Conservation (phyloP, 2,797 vertebrate species). For the Melanotaenia maccullochi region DNA sequence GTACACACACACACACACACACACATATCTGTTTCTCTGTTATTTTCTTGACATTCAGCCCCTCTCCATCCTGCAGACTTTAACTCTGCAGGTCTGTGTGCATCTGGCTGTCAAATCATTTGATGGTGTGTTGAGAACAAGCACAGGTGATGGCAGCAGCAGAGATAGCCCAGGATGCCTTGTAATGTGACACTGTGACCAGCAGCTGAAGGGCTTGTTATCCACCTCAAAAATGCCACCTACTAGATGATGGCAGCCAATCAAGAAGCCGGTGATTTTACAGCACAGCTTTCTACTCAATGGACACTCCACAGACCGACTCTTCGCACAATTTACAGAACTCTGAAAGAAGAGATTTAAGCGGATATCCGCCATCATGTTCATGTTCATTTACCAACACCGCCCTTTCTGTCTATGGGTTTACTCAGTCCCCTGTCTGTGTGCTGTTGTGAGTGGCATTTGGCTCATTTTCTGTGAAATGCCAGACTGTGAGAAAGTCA, state of each 20-base stretch:
- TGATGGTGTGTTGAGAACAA: constrained; percentile 24
- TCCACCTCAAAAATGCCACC: constrained; percentile 16
- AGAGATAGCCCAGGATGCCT: constrained; percentile 33
- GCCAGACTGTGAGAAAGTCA: constrained; percentile 63
- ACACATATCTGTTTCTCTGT: constrained; percentile 2
- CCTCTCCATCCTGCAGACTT: constrained; percentile 19
- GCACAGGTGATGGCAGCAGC: constrained; percentile 31
- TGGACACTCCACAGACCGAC: neutral
- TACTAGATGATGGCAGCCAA: constrained; percentile 11
- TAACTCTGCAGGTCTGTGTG: constrained; percentile 19
- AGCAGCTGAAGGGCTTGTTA: constrained; percentile 37
- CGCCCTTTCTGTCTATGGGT: constrained; percentile 40
- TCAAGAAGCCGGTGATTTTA: neutral
- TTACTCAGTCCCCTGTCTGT: constrained; percentile 52
- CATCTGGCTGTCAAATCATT: constrained; percentile 56
- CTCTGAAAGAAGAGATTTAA: constrained; percentile 25
- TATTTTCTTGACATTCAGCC: constrained; percentile 13
- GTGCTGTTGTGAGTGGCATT: constrained; percentile 48
- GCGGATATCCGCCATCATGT: constrained; percentile 35
- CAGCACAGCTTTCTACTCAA: neutral
- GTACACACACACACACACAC: neutral
- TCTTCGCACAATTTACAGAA: neutral
- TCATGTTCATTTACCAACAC: constrained; percentile 37
- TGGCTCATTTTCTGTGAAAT: constrained; percentile 64
- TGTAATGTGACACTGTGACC: constrained; percentile 43